phyloP scores from a whole-genome alignment of 2,113 vertebrate species.

The Pangasianodon gigas region DNA sequence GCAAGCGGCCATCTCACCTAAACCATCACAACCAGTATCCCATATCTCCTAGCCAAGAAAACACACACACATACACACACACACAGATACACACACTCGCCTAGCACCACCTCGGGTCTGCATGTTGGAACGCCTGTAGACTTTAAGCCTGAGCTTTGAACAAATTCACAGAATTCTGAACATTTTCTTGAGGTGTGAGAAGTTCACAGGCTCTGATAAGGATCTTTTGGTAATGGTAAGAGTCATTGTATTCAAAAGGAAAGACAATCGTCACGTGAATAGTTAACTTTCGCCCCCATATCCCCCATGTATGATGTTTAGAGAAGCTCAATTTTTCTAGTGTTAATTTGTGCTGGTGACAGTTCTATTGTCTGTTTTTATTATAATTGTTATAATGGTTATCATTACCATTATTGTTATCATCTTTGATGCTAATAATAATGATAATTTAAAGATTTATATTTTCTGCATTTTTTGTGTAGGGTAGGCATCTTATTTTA shows the following conservation, averaged over 20 bases:
- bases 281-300: constrained; percentile 59
- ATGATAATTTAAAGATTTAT: constrained; percentile 67
- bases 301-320: constrained; percentile 82
- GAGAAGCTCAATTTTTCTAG: constrained; percentile 80
- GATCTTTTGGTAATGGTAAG: constrained; percentile 55
- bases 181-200: constrained; percentile 36
- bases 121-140: constrained; percentile 54
- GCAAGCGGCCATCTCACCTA: constrained; percentile 46
- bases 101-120: constrained; percentile 39
- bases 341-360: constrained; percentile 89
- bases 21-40: constrained; percentile 29
- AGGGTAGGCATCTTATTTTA: constrained; percentile 78
- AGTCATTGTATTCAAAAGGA: constrained; percentile 64
- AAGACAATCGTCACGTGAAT: constrained; percentile 72
- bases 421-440: constrained; percentile 61
- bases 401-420: constrained; percentile 69
- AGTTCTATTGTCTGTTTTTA: constrained; percentile 86
- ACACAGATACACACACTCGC: neutral
- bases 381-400: constrained; percentile 71
- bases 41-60: constrained; percentile 16
- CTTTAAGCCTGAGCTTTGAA: constrained; percentile 67
- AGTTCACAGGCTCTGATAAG: constrained; percentile 43
- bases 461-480: constrained; percentile 71
- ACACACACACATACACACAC: neutral
- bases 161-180: constrained; percentile 56